Conservation (phyloP, 2,797 vertebrate species). For the Melanotaenia pygmaea region DNA sequence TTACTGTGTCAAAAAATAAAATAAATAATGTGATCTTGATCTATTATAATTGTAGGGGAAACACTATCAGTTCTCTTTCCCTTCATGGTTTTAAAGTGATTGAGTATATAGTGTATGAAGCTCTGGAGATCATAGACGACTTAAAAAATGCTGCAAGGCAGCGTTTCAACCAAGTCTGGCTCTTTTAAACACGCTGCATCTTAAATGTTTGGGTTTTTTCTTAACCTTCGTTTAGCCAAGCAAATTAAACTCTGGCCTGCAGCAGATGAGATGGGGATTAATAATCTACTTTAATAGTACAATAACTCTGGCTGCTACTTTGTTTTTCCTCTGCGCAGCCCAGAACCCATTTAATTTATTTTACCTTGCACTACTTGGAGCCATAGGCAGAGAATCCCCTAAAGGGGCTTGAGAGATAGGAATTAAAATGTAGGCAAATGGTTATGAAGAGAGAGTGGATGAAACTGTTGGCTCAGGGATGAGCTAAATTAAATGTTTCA, state of each 20-base stretch:
- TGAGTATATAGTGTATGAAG: background rate
- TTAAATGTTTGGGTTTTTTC: conserved; percentile 1
- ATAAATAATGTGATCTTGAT: no score
- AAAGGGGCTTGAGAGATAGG: background rate
- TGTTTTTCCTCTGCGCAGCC: conserved; percentile 26
- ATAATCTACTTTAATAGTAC: conserved; percentile 37
- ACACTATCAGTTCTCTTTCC: background rate
- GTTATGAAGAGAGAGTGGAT: background rate
- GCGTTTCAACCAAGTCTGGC: background rate
- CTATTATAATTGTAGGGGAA: background rate
- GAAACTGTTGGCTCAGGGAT: background rate
- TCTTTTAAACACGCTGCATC: background rate
- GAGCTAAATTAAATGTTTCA: background rate
- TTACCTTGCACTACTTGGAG: conserved; percentile 51
- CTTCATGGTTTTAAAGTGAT: background rate
- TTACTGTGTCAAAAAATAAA: background rate
- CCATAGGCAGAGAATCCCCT: conserved; percentile 1
- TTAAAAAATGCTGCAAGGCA: background rate
- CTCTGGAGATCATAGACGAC: background rate
- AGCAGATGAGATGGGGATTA: conserved; percentile 27
- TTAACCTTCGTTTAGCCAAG: conserved; percentile 26
- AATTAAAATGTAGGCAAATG: conserved; percentile 33
- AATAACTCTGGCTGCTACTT: conserved; percentile 26
- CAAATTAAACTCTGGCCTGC: conserved; percentile 26
- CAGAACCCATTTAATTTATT: conserved; percentile 52